Conservation (phyloP, 2,797 vertebrate genomes). For the Gobionotothen gibberifrons region DNA sequence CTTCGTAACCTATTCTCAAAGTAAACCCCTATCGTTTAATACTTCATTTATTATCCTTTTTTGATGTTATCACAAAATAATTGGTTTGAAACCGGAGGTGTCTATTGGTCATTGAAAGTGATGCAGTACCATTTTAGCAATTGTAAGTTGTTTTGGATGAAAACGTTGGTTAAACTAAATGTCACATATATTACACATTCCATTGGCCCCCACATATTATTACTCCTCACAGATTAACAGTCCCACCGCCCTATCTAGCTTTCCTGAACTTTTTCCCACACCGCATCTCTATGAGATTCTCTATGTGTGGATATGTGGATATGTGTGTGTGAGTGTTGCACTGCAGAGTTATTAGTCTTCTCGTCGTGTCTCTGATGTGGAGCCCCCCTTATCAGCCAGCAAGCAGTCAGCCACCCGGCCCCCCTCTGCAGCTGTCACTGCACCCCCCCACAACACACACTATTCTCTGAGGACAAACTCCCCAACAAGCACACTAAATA, state of each 20-base stretch:
- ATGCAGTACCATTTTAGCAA: too few relatives aligned
- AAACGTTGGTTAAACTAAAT: neutral
- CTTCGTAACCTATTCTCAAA: too few relatives aligned
- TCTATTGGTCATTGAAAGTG: too few relatives aligned
- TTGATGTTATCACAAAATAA: too few relatives aligned
- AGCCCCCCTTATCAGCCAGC: conserved; percentile 93
- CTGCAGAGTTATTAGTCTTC: conserved; percentile 85
- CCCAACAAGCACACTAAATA: conserved; percentile 67
- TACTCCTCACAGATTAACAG: too few relatives aligned
- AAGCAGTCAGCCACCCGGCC: conserved; percentile 86
- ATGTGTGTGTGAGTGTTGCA: conserved; percentile 49
- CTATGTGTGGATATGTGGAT: neutral
- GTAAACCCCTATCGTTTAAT: too few relatives aligned
- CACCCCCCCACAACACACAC: conserved; percentile 65
- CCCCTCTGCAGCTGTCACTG: conserved; percentile 89
- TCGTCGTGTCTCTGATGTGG: conserved; percentile 83
- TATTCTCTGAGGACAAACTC: conserved; percentile 70
- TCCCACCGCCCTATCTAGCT: conserved; percentile 53
- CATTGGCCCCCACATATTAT: neutral
- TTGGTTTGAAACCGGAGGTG: too few relatives aligned
- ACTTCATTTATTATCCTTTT: too few relatives aligned
- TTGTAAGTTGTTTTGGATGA: too few relatives aligned
- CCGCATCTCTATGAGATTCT: conserved; percentile 43
- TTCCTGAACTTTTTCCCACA: conserved; percentile 61
- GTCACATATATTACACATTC: neutral